phyloP scores from a whole-genome alignment of 2,113 vertebrate genomes.

The Danionella cerebrum region DNA sequence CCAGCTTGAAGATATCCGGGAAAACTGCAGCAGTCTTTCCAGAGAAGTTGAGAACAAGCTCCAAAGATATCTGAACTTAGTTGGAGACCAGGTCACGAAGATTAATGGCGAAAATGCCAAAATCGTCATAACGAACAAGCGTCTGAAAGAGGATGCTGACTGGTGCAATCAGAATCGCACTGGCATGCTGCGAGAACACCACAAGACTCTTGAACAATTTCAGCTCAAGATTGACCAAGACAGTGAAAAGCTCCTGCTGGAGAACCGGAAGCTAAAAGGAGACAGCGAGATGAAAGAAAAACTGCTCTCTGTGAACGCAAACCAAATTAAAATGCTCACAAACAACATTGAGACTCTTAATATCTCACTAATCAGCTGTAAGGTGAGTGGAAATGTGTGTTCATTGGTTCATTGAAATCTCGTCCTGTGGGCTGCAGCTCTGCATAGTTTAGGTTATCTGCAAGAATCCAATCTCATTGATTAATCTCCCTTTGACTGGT shows the following conservation, averaged over 20 bases:
- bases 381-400: too few relatives aligned
- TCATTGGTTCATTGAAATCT: too few relatives aligned
- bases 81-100: slow-evolving; percentile 45
- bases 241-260: slow-evolving; percentile 51
- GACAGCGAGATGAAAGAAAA: slow-evolving; percentile 20
- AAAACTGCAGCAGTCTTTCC: slow-evolving; percentile 56
- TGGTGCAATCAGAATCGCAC: slow-evolving; percentile 52
- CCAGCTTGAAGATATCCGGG: slow-evolving; percentile 51
- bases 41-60: slow-evolving; percentile 55
- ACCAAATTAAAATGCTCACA: slow-evolving; percentile 34
- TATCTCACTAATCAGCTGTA: slow-evolving; percentile 41
- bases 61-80: slow-evolving; percentile 46
- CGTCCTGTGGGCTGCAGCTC: too few relatives aligned
- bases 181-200: slow-evolving; percentile 37
- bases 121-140: slow-evolving; percentile 53
- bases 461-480: too few relatives aligned
- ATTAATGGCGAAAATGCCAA: slow-evolving; percentile 47
- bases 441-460: too few relatives aligned
- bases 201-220: slow-evolving; percentile 33
- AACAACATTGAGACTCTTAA: slow-evolving; percentile 48
- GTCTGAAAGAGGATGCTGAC: slow-evolving; percentile 33
- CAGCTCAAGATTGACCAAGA: slow-evolving; percentile 48
- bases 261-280: slow-evolving; percentile 40
- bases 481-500: too few relatives aligned
- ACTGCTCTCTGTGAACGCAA: slow-evolving; percentile 37